Base-by-base conservation (phyloP, 2,113 vertebrate species). In the Hydrochoerus hydrochaeris region DNA sequence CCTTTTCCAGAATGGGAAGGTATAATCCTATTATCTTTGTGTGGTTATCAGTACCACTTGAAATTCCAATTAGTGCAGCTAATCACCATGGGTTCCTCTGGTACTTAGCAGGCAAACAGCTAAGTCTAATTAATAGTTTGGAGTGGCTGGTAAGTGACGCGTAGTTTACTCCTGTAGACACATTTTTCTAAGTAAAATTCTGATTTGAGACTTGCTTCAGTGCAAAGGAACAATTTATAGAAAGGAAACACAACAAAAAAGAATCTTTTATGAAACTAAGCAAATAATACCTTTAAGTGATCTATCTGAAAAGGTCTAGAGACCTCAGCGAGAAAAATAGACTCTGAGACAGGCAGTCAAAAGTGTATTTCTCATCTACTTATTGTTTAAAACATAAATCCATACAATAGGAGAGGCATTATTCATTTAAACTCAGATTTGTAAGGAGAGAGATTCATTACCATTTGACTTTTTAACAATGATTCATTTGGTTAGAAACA, bases 11-110 rank as follows among this genome's bases (percentile, higher is more conserved):
- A 73, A 90, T 81, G 41, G 85, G 75, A 92, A 87, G 91, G 77
- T 93, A 97, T 97, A 98, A 97, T 97, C 97, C 95, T 97, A 96
- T 97, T 97, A 98, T 97, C 95, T 96, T 93, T 95, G 81, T 95
- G 90, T 90, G 90, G 95, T 97, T 97, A 97, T 97, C 97, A 98
- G 97, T 46, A 5, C 95, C 85, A 96, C 93, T 97, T 96, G 97
- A 96, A 98, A 97, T 97, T 97, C 97, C 96, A 98, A 97, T 97
- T 97, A 97, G 92, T 81, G 54, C 46, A 94, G 95, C 97, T 98
- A 98, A 98, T 97, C 96, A 95, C 95, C 65, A 11, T 85, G 71
- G 81, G 90, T 44, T 93, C 88, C 96, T 95, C 89, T 94, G 95
- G 95, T 94, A 95, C 91, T 96, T 93, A 93, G 95, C 97, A 95